Base-by-base conservation (phyloP, 2,888 invertebrate species). In the Balanococcus diminutus region DNA sequence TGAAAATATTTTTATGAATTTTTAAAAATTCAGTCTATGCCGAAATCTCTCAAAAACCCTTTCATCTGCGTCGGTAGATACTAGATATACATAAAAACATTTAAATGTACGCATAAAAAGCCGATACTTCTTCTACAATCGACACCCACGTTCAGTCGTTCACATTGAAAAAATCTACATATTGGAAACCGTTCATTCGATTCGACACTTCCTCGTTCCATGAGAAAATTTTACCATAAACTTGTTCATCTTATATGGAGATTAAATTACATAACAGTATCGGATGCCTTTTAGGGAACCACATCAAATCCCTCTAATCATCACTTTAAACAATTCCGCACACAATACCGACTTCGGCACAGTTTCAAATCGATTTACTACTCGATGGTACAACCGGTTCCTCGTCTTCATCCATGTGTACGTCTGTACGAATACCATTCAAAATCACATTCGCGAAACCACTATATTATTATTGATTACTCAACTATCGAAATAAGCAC, bases 221-320 rank as follows among this genome's bases (percentile, higher is more conserved):
- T 61, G 61, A 25, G 61, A 61, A 61, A 61, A 25, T 61, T 61
- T 61, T n/a, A 22, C 61, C 61, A 61, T 61, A 61, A 61, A 61
- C 61, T 25, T 19, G 61, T 61, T 61, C 61, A n/a, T 46, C 61
- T 22, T 61, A 61, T 22, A 61, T 61, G 61, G 61, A 61, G 61
- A 61, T 61, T 25, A 61, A 61, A 61, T 61, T 61, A 61, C 61
- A 61, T 61, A 61, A 61, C 61, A 61, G 61, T 61, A 61, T 61
- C 61, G 61, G 61, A 61, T 61, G 25, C 61, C 61, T 61, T 61
- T 61, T 61, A 61, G 22, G 61, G 61, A 61, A 61, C 61, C 61
- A 25, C 61, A 61, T 61, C 61, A 9, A 61, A 61, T 61, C 9
- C 22, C 11, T 14, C n/a, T 46, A 46, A 46, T 46, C 46, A n/a